These are phyloP conservation scores for Eupleurogrammus muticus DNA, from an alignment of 2,797 vertebrate species.

Conservation along the genomic window DNA sequence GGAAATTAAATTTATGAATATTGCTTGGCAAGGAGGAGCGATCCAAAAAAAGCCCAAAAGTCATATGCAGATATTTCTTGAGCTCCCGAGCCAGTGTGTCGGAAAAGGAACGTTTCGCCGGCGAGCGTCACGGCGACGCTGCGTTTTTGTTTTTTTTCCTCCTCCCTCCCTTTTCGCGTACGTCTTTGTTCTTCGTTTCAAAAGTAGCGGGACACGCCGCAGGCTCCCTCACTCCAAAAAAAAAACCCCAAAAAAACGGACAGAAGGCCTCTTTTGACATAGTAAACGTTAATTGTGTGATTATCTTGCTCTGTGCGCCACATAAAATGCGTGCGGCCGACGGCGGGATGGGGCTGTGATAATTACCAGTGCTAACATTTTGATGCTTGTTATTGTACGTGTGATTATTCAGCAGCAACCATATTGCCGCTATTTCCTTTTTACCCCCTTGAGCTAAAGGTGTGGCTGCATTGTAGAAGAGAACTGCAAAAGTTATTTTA, in stretches of 20 bases:
- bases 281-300: constrained; percentile 1
- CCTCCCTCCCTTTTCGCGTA: constrained; percentile 10
- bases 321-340: not conserved
- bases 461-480: not conserved
- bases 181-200: constrained; percentile 11
- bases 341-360: not conserved
- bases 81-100: constrained; percentile 59
- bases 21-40: constrained; percentile 94
- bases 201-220: constrained; percentile 11
- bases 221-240: not conserved
- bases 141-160: too few species aligned
- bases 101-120: constrained; percentile 45
- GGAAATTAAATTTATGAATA: constrained; percentile 99
- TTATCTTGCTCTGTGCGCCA: not conserved
- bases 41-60: constrained; percentile 89
- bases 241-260: constrained; percentile 10
- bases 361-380: not conserved
- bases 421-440: constrained; percentile 1
- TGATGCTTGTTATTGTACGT: not conserved
- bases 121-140: constrained; percentile 11
- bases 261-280: constrained; percentile 2
- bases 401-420: constrained; percentile 12
- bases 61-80: constrained; percentile 82
- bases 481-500: constrained; percentile 23
- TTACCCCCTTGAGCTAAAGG: constrained; percentile 6